Evolutionary conservation across 2,797 vertebrate genomes (phyloP).

Genomic region (Adelosebastes latens): DNA sequence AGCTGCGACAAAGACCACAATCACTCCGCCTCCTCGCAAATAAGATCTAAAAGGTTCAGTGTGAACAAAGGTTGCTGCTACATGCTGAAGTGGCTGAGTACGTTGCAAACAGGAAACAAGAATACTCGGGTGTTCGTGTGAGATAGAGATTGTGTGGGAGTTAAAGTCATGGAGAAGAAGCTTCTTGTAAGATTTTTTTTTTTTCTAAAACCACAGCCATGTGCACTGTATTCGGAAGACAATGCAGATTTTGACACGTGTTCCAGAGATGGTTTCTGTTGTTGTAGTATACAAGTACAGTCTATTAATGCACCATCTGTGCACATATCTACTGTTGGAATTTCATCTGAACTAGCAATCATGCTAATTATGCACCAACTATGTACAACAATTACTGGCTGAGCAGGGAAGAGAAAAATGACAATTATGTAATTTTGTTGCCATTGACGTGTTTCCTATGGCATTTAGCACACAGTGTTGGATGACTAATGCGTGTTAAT

Average conservation of each 20-base stretch:
- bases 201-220: not conserved
- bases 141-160: not conserved
- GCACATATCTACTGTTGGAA: not conserved
- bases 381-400: not conserved
- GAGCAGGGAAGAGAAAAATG: not conserved
- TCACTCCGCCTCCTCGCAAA: not conserved
- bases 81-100: not conserved
- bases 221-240: not conserved
- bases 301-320: not conserved
- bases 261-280: not conserved
- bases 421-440: not conserved
- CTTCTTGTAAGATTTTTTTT: no score
- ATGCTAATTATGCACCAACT: not conserved
- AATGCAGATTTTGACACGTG: not conserved
- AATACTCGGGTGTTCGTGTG: not conserved
- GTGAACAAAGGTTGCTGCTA: not conserved
- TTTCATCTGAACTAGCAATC: not conserved
- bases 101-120: constrained; percentile 52
- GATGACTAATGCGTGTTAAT: not conserved
- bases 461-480: not conserved
- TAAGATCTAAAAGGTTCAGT: not conserved
- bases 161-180: not conserved
- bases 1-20: not conserved
- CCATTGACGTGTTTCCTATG: not conserved
- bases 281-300: not conserved